Base-by-base conservation (phyloP, 2,113 vertebrate species). In the Zingel zingel region DNA sequence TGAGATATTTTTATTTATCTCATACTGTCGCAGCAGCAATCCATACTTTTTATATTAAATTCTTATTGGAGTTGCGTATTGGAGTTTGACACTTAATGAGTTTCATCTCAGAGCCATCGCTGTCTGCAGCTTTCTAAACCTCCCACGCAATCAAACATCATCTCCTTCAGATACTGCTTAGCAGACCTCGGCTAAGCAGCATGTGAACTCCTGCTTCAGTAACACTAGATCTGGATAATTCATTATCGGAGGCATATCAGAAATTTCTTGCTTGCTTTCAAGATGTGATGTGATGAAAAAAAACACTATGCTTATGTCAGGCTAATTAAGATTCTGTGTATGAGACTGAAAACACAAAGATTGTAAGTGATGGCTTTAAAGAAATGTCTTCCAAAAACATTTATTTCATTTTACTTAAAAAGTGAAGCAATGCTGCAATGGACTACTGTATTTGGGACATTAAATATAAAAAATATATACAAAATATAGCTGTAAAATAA, bases 21-120 rank as follows among this genome's bases (percentile, higher is more conserved):
- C 83, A 70, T 73, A 73, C 79, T 85, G 75, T 48, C 51, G 71
- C 77, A 78, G 91, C 72, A 73, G 62, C 79, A 65, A 92, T 91
- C 91, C 86, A 90, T 91, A 88, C 65, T 92, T 91, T 91, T 92
- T 82, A 89, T 92, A 92, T 91, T 83, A 82, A 76, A 53, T 73
- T 83, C 83, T 91, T 94, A 93, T 93, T 94, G 83, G 88, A 89
- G 74, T 61, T 30, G 77, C 84, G 87, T 77, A 90, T 56, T 74
- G 76, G 86, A 92, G 77, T 66, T 83, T 48, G 80, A 88, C 82
- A 88, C 79, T 90, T 90, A 93, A 93, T 95, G 91, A 94, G 89
- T 93, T 94, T 92, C 83, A 91, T 90, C 90, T 92, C 23, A 0
- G 63, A 68, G 74, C 68, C 69, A 59, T 81, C 36, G 50, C 83